Evolutionary conservation across 2,797 vertebrate species (phyloP).

Genomic region (Otolemur crassicaudatus): DNA sequence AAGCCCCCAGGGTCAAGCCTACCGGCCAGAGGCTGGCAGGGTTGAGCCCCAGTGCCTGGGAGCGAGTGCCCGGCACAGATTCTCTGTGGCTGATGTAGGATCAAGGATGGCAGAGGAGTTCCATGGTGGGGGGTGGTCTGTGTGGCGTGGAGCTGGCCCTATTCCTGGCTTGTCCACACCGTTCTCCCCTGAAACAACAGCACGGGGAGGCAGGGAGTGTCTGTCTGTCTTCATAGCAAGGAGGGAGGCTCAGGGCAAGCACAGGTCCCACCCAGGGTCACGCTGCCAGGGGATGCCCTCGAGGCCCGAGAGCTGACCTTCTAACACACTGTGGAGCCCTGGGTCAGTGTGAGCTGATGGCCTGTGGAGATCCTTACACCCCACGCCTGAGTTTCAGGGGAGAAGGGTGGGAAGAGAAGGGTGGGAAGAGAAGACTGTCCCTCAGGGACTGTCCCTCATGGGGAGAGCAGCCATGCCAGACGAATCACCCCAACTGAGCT

Average conservation of each 20-base stretch:
- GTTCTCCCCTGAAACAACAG: fast-evolving
- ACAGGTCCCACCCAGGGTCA: fast-evolving
- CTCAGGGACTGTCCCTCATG: not conserved
- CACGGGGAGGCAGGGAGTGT: fast-evolving
- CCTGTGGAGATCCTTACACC: not conserved
- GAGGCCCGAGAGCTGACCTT: not conserved
- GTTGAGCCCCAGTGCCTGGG: not conserved
- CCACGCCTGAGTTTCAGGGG: fast-evolving
- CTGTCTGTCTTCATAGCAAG: too few species aligned
- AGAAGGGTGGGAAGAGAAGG: not conserved
- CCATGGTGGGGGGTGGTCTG: not conserved
- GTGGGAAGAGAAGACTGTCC: not conserved
- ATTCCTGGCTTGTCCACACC: not conserved
- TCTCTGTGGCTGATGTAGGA: not conserved
- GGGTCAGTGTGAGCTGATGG: fast-evolving
- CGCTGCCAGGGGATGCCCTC: fast-evolving
- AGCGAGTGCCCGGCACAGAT: not conserved
- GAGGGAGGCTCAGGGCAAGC: not conserved
- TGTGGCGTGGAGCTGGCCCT: not conserved
- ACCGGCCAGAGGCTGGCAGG: fast-evolving
- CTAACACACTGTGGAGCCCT: fast-evolving
- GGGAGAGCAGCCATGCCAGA: too few species aligned
- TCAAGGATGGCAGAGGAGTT: not conserved
- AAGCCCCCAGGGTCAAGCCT: fast-evolving
- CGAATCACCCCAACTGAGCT: not conserved